Evolutionary conservation across 2,797 vertebrate species (phyloP), one percentile per base, ranked within the genome.

Genomic region (Tinamus major): DNA sequence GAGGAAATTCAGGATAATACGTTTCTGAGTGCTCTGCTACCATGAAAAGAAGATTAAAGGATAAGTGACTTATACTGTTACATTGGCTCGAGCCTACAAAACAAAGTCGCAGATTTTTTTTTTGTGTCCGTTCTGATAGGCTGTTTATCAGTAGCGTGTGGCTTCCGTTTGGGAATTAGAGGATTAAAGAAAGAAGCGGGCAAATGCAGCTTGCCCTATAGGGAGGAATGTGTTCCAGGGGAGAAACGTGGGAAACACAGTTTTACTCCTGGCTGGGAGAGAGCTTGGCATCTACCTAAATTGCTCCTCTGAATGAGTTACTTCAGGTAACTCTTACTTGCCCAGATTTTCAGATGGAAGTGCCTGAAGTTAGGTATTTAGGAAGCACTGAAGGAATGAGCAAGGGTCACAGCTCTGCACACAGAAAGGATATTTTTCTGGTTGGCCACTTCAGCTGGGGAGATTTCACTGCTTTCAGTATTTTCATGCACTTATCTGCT

Each of bases 41-140:
- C 41, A 20, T 74, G 94, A 86, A 95, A 95, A 92, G 90, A 69
- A 96, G 93, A 96, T 96, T 94, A 95, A 96, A 93, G 93, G 92
- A 93, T 94, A 91, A 96, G 85, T 96, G 94, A 87, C 48, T 95
- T 88, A 77, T 64, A 1, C 35, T 83, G 79, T 82, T 94, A 63
- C 82, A 68, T 39, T 90, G 92, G 89, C 65, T 93, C 12, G 20
- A 93, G 79, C 62, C 87, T 61, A 62, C 74, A 77, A 91, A 95
- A 92, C 82, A 94, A 94, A 95, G 90, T 61, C 72, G 67, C 61
- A 84, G 82, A 41, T 0, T 33, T 61, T 59, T 68, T 69, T 89
- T 84, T 85, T 6, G 18, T 70, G 70, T 27, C 59, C 46, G 63
- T 72, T 95, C 88, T 88, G 89, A 49, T 90, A 15, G 2, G 19